Base-by-base conservation (phyloP, 2,113 vertebrate genomes). In the Paralichthys olivaceus region DNA sequence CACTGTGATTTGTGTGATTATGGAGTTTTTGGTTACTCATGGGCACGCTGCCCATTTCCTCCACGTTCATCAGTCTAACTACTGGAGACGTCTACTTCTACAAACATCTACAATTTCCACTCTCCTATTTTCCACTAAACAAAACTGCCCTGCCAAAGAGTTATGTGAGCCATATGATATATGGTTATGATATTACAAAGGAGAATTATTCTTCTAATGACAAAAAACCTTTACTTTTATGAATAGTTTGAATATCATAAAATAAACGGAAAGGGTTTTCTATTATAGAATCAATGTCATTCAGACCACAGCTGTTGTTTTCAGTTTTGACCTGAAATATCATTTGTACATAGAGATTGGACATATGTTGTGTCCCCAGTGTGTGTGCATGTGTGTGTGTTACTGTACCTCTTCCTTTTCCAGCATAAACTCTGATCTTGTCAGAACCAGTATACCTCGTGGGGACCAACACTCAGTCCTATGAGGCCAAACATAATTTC, bases 261-360 rank as follows among this genome's bases (percentile, higher is more conserved):
- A 49, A 29, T 25, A 23, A 7, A 45, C 17, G 45, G 0, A 61
- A 34, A 28, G 7, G 28, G 26, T 29, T 73, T 23, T 0, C 34
- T 7, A 74, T 37, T 81, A 68, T 47, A n/a, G 6, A 54, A 76
- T 77, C 4, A 64, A 72, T 77, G 51, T 74, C 26, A 47, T 47
- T 19, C 14, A 81, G 65, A 26, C 20, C 12, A 47, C 79, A 83
- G 65, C 58, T 87, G 65, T 26, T 80, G 64, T 74, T 54, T 25
- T 54, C 26, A 25, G 25, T 37, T 60, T 77, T 75, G 80, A 77
- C 4, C 65, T 63, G 23, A 77, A 79, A 59, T n/a, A 47, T 1
- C 47, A 77, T 72, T 81, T 49, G 66, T 29, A 32, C 62, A 80
- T 28, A 63, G 37, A 23, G 55, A 51, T 15, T 75, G 65, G 13